These are phyloP conservation scores for Micrasema minimum DNA, from an alignment of 1,140 invertebrate genomes.

Conservation along the genomic window DNA sequence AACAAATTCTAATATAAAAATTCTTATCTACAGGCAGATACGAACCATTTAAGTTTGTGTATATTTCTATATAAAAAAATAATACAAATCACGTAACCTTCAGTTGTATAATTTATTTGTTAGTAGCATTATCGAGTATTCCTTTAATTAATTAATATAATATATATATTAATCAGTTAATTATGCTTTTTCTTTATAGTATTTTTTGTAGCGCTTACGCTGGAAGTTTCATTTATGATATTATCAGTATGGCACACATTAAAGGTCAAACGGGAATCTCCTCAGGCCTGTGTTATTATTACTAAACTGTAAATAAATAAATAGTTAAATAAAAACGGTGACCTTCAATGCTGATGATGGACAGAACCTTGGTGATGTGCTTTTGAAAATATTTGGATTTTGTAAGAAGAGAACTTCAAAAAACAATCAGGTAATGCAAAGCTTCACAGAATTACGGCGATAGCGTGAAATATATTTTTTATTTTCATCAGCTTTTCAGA, in stretches of 20 bases:
- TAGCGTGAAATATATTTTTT: no score
- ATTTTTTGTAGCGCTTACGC: slow-evolving; percentile 1
- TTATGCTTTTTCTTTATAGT: slow-evolving; percentile 8
- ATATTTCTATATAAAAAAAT: no score
- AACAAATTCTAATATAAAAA: no score
- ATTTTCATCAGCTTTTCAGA: no score
- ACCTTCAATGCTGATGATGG: not conserved
- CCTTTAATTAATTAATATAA: no score
- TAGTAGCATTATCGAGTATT: no score
- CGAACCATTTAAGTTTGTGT: no score
- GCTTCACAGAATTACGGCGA: not conserved
- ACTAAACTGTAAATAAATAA: not conserved
- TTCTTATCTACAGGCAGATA: no score
- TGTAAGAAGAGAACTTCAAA: not conserved
- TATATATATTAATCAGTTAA: no score
- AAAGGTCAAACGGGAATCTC: not conserved
- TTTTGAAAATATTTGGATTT: not conserved
- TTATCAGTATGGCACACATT: slow-evolving; percentile 14
- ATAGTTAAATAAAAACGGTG: not conserved
- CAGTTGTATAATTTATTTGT: no score
- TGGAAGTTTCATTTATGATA: not conserved
- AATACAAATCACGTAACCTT: no score
- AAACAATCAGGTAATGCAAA: not conserved
- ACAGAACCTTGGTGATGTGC: not conserved
- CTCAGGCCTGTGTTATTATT: not conserved